Conservation (phyloP, 1,140 invertebrate species). For the Coboldia fuscipes region DNA sequence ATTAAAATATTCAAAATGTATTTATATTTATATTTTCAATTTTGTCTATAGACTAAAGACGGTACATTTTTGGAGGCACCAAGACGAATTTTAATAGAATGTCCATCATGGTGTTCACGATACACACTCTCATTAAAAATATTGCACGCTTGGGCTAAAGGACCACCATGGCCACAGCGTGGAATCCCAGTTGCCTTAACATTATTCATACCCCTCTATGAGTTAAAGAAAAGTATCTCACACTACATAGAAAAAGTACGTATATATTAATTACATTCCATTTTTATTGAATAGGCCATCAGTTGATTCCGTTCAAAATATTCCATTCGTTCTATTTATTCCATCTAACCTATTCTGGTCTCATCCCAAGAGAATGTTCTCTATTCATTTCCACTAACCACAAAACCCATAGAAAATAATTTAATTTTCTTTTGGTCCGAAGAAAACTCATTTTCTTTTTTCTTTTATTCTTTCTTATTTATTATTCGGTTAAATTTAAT, state of each 20-base stretch:
- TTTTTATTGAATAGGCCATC: not conserved
- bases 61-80: conserved; percentile 23
- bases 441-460: too few species aligned
- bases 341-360: too few species aligned
- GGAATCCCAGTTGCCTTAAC: conserved; percentile 19
- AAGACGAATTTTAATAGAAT: conserved; percentile 25
- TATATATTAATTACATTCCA: not conserved
- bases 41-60: conserved; percentile 19
- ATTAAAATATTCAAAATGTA: not conserved
- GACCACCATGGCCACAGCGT: conserved; percentile 17
- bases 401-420: too few species aligned
- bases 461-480: too few species aligned
- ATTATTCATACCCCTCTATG: conserved; percentile 28
- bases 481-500: too few species aligned
- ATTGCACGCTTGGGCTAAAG: conserved; percentile 28
- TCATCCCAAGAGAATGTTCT: too few species aligned
- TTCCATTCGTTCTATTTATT: too few species aligned
- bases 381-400: too few species aligned
- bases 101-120: conserved; percentile 27
- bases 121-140: conserved; percentile 26
- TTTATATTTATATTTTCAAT: not conserved
- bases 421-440: too few species aligned
- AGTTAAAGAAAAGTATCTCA: conserved; percentile 20
- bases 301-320: too few species aligned
- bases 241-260: conserved; percentile 7